phyloP scores from a whole-genome alignment of 2,113 vertebrate genomes.

The Cyanoliseus patagonus region DNA sequence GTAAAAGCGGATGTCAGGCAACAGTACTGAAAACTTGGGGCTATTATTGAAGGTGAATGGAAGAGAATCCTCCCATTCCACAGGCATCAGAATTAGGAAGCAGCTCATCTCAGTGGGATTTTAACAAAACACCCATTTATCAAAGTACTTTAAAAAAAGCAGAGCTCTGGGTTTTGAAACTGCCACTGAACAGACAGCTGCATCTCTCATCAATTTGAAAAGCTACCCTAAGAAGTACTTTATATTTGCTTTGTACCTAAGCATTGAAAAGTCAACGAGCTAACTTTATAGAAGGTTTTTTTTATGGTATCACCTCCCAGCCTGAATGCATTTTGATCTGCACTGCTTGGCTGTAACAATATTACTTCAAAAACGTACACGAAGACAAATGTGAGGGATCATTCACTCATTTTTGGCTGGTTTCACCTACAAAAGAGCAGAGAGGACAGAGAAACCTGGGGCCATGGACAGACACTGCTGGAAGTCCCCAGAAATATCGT shows the following conservation, averaged over 20 bases:
- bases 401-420: background rate
- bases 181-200: background rate
- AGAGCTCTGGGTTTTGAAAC: background rate
- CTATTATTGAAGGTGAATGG: background rate
- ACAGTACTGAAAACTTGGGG: background rate
- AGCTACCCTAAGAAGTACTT: background rate
- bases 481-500: background rate
- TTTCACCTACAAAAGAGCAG: background rate
- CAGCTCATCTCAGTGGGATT: background rate
- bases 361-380: background rate
- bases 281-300: background rate
- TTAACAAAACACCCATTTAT: conserved; percentile 26
- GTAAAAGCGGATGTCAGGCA: background rate
- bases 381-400: background rate
- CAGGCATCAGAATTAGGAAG: background rate
- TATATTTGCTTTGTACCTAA: background rate
- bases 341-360: background rate
- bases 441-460: background rate
- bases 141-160: conserved; percentile 27
- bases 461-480: background rate
- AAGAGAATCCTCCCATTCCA: background rate
- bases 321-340: background rate
- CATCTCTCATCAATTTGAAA: background rate
- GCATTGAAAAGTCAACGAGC: background rate
- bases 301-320: background rate